These are phyloP conservation scores for Gouania willdenowi DNA, from an alignment of 2,797 vertebrate genomes.

Conservation along the genomic window DNA sequence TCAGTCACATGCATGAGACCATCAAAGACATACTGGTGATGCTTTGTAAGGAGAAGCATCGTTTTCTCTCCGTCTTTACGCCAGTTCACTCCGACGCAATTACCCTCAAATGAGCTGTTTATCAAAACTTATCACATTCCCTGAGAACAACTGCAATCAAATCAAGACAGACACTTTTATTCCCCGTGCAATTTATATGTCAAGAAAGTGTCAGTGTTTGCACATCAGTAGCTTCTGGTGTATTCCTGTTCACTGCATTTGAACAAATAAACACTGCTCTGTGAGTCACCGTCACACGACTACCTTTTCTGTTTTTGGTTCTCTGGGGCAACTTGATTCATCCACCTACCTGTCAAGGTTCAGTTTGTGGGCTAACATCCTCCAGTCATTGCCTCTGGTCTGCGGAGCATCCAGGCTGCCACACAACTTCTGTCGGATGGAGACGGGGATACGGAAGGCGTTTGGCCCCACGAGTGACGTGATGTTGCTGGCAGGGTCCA, in stretches of 20 bases:
- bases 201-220: neutral
- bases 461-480: slow-evolving; percentile 89
- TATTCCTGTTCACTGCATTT: neutral
- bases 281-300: slow-evolving; percentile 6
- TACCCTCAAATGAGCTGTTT: slow-evolving; percentile 44
- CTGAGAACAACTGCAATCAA: slow-evolving; percentile 19
- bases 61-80: slow-evolving; percentile 7
- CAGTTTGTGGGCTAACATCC: slow-evolving; percentile 96
- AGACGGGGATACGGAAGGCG: slow-evolving; percentile 93
- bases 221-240: neutral
- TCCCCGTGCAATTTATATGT: neutral
- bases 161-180: slow-evolving; percentile 14
- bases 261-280: too few species aligned
- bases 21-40: slow-evolving; percentile 32
- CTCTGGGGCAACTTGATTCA: too few species aligned
- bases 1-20: slow-evolving; percentile 28
- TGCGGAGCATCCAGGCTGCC: slow-evolving; percentile 95
- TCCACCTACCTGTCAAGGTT: slow-evolving; percentile 88
- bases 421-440: slow-evolving; percentile 94
- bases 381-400: slow-evolving; percentile 96
- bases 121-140: slow-evolving; percentile 23
- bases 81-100: slow-evolving; percentile 26
- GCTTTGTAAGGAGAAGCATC: slow-evolving; percentile 18
- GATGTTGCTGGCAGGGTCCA: slow-evolving; percentile 87
- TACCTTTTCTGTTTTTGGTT: too few species aligned